Conservation (phyloP, 2,888 invertebrate genomes). For the Eumacrocentrus americanus region DNA sequence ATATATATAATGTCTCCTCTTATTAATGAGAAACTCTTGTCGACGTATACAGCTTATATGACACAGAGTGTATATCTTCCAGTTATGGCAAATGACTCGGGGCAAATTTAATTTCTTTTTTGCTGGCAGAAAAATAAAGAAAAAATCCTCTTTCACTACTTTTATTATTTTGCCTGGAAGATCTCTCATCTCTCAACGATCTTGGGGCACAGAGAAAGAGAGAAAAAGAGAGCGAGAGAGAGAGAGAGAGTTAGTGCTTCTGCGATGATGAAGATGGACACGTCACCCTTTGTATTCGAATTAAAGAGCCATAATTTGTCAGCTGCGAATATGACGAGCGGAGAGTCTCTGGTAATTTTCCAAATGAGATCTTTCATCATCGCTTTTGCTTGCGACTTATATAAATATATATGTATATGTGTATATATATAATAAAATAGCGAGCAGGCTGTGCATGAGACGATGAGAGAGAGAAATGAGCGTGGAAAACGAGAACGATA, state of each 20-base stretch:
- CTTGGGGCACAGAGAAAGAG: neutral
- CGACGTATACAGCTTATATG: too few relatives aligned
- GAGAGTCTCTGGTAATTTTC: neutral
- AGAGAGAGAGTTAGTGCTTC: too few relatives aligned
- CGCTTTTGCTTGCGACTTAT: constrained; percentile 9
- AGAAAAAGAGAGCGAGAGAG: too few relatives aligned
- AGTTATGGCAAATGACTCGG: constrained; percentile 34
- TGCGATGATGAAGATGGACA: neutral
- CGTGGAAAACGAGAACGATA: neutral
- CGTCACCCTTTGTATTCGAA: neutral
- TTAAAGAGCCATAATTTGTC: constrained; percentile 5
- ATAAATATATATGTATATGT: neutral
- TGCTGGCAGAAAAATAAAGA: too few relatives aligned
- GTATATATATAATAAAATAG: neutral
- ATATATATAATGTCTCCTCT: constrained; percentile 41
- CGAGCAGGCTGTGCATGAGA: neutral
- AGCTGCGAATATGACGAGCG: neutral
- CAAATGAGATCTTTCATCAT: constrained; percentile 12
- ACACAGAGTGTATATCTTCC: neutral
- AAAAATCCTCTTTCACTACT: too few relatives aligned
- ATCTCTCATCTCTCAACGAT: neutral
- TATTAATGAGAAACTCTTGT: constrained; percentile 35
- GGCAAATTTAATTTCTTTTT: constrained; percentile 34
- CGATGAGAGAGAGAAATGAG: neutral
- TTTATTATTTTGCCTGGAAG: too few relatives aligned